Percentiles rank a stretch among this genome's conserved stretches.
phyloP scores from a whole-genome alignment of 2,888 invertebrate species.

The Cosmia trapezina region DNA sequence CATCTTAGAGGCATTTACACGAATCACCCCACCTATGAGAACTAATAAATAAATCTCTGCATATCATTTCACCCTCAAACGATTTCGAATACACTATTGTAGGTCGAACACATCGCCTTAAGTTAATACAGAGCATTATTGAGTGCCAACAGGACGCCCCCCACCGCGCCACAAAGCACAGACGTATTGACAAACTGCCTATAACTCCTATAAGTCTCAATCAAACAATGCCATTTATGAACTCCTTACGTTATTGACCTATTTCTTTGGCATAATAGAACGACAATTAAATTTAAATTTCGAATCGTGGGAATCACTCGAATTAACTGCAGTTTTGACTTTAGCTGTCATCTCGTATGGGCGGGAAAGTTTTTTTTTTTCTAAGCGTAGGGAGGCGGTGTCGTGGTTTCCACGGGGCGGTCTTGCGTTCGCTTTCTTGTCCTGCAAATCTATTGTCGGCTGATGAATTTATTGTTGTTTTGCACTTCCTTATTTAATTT shows the following conservation, averaged over 20 bases:
- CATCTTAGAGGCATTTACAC: conserved; percentile 50
- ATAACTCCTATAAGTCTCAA: conserved; percentile 89
- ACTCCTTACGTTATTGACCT: conserved; percentile 87
- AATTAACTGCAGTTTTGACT: conserved; percentile 85
- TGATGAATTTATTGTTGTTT: conserved; percentile 66
- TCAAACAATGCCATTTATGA: conserved; percentile 85
- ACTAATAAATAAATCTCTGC: conserved; percentile 86
- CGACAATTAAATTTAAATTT: conserved; percentile 88
- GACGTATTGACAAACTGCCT: conserved; percentile 89
- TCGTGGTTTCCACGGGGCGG: conserved; percentile 76
- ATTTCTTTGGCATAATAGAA: conserved; percentile 87
- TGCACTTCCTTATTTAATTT: conserved; percentile 58
- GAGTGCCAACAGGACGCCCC: conserved; percentile 77
- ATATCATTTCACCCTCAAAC: conserved; percentile 88
- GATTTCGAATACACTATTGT: conserved; percentile 79
- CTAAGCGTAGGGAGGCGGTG: conserved; percentile 72
- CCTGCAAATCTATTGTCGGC: conserved; percentile 66
- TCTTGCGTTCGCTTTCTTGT: conserved; percentile 69
- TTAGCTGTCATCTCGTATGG: conserved; percentile 83
- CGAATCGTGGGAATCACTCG: conserved; percentile 86
- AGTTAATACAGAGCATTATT: conserved; percentile 74
- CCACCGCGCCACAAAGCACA: conserved; percentile 76
- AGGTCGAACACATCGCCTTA: conserved; percentile 77
- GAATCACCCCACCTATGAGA: conserved; percentile 76
- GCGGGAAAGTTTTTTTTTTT: conserved; percentile 76